Base-by-base conservation (phyloP, 2,888 invertebrate genomes). In the Aproaerema taeniolella region DNA sequence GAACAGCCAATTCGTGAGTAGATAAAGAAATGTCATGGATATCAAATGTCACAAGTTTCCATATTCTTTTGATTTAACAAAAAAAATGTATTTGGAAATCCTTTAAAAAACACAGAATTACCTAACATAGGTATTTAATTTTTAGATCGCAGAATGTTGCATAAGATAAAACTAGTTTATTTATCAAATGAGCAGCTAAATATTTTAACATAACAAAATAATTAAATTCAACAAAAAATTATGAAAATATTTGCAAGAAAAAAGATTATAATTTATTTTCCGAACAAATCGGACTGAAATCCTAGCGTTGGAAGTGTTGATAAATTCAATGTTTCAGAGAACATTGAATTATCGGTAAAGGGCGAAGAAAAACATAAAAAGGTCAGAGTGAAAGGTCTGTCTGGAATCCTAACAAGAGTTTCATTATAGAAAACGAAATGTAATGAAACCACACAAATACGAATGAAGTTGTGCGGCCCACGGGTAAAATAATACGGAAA, bases 391-490 rank as follows among this genome's bases (percentile, higher is more conserved):
- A 31, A 25, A 15, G 16, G 28, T 28, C 13, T 29, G 26, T 13
- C 13, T 9, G 16, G 40, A 40, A 40, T 9, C 40, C 35, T 25
- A 30, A 35, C 14, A 40, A 40, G 17, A 17, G 15, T 35, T 30
- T 41, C 41, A 41, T 41, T 41, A 41, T 13, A 26, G 40, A 28
- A 37, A 41, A 41, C 29, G 15, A 28, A 41, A 37, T 20, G 36
- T 17, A 36, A 40, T 31, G 35, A 40, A 35, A 25, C 31, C 35
- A 31, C 14, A 35, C 17, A 39, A n/a, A 9, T 31, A 31, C 14
- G 1, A 24, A n/a, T n/a, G 8, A 13, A 38, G 12, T 38, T 38
- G 24, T 30, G 1, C 30, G n/a, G n/a, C n/a, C n/a, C n/a, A n/a
- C n/a, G n/a, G n/a, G n/a, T n/a, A n/a, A n/a, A n/a, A n/a, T n/a